Evolutionary conservation across 2,113 vertebrate species (phyloP).

Genomic region (Echinops telfairi): DNA sequence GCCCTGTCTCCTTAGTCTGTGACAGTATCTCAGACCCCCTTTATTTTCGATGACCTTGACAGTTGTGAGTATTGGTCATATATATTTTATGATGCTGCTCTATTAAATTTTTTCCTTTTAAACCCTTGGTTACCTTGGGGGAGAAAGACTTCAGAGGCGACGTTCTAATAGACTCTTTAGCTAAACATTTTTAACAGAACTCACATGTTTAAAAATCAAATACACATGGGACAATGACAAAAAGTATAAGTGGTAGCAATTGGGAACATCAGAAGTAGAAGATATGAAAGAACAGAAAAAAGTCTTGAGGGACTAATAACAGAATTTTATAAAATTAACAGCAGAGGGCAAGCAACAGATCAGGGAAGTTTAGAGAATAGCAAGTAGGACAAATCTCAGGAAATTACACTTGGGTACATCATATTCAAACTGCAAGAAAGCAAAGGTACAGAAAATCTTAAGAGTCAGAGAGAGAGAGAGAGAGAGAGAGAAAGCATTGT

Average conservation of each 20-base stretch:
- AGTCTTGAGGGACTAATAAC: neutral
- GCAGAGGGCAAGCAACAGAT: neutral
- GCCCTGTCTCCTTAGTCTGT: neutral
- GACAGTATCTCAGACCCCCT: neutral
- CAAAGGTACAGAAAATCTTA: neutral
- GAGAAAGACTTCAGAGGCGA: conserved; percentile 11
- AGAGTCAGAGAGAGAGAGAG: neutral
- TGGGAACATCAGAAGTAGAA: neutral
- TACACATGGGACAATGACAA: neutral
- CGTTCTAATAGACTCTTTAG: conserved; percentile 1
- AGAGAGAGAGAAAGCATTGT: neutral
- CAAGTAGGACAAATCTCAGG: neutral
- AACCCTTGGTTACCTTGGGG: neutral
- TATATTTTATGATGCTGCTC: neutral
- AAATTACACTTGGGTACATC: too few relatives aligned
- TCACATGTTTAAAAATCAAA: conserved; percentile 28
- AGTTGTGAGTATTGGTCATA: neutral
- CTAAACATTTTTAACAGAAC: neutral
- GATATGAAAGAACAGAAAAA: neutral
- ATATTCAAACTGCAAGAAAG: neutral
- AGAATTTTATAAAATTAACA: conserved; percentile 7
- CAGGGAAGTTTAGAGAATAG: neutral
- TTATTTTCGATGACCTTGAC: neutral
- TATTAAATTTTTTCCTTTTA: neutral
- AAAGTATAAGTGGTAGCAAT: neutral